These are phyloP conservation scores for Caenorhabditis tropicalis DNA, from an alignment of 1,140 invertebrate genomes.

Conservation along the genomic window DNA sequence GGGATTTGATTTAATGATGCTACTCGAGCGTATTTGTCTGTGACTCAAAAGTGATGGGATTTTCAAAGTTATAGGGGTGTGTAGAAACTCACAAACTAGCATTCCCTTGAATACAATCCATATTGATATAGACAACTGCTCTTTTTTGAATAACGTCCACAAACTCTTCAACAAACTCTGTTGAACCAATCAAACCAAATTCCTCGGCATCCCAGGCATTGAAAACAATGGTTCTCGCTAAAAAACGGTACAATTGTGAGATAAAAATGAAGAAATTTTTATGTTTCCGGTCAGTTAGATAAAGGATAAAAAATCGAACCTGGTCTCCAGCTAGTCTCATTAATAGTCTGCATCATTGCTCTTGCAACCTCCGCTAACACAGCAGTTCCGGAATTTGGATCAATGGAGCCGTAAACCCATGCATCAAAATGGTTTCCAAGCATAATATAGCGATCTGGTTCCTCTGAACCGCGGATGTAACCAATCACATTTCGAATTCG, in stretches of 20 bases:
- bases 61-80: too few species aligned
- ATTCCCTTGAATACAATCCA: conserved; percentile 64
- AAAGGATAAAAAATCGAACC: conserved; percentile 27
- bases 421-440: conserved; percentile 77
- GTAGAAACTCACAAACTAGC: conserved; percentile 58
- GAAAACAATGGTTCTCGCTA: conserved; percentile 68
- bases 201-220: conserved; percentile 76
- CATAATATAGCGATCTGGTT: conserved; percentile 75
- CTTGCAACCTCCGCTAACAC: conserved; percentile 75
- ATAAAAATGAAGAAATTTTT: too few species aligned
- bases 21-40: not conserved
- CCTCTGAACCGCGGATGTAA: conserved; percentile 53
- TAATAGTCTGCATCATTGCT: conserved; percentile 72
- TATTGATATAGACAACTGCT: conserved; percentile 70
- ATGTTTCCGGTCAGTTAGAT: too few species aligned
- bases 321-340: conserved; percentile 73
- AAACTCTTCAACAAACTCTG: conserved; percentile 70
- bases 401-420: conserved; percentile 74
- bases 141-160: conserved; percentile 62
- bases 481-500: conserved; percentile 59
- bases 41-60: too few species aligned
- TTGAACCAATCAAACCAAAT: conserved; percentile 73
- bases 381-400: conserved; percentile 74
- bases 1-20: conserved; percentile 24
- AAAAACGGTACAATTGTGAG: too few species aligned